phyloP scores from a whole-genome alignment of 2,888 invertebrate genomes.

The Dorcus hopei region DNA sequence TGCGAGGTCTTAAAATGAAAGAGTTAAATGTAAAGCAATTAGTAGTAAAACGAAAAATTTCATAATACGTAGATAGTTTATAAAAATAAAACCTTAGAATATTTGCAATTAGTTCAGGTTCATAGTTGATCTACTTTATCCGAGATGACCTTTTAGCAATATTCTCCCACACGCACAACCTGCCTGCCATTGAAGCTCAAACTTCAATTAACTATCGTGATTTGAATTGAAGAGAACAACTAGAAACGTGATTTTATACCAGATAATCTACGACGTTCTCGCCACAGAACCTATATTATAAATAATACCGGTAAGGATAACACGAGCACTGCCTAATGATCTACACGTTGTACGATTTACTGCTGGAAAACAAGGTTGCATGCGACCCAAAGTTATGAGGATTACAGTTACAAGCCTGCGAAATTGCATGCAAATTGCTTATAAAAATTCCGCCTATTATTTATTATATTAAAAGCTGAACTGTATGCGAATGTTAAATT shows the following conservation, averaged over 20 bases:
- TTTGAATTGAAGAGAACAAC: conserved; percentile 26
- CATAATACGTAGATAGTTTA: too few relatives aligned
- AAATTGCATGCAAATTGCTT: neutral
- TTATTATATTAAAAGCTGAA: too few relatives aligned
- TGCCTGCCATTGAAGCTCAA: conserved; percentile 2
- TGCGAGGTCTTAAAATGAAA: too few relatives aligned
- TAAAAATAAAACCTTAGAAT: too few relatives aligned
- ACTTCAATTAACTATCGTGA: conserved; percentile 24
- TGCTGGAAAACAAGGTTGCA: conserved; percentile 3
- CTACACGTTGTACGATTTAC: conserved; percentile 17
- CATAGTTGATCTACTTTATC: neutral
- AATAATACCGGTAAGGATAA: conserved; percentile 20
- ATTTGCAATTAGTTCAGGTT: too few relatives aligned
- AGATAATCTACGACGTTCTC: conserved; percentile 24
- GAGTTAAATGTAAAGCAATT: too few relatives aligned
- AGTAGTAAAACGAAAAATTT: too few relatives aligned
- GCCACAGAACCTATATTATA: conserved; percentile 20
- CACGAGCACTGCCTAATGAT: conserved; percentile 19
- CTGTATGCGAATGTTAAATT: too few relatives aligned
- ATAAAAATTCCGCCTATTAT: too few relatives aligned
- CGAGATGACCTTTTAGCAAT: neutral
- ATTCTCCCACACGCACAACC: neutral
- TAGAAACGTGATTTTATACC: conserved; percentile 28
- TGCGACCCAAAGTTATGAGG: neutral
- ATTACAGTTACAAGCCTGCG: neutral